Conservation (phyloP, 2,113 vertebrate species). For the Nycticryphes semicollaris region DNA sequence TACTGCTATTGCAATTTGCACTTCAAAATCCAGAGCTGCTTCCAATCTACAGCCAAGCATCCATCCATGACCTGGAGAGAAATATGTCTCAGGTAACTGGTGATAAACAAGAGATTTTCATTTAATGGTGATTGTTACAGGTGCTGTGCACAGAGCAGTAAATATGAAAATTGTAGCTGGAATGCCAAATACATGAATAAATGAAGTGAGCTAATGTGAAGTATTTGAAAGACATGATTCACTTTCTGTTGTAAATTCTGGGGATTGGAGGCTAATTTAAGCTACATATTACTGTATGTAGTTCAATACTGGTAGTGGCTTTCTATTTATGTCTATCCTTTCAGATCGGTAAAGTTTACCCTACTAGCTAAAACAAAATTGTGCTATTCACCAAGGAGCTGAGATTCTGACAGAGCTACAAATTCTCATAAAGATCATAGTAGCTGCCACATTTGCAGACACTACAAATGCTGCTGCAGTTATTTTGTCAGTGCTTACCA, state of each 20-base stretch:
- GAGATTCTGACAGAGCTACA: conserved; percentile 2
- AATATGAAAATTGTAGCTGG: neutral
- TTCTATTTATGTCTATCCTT: neutral
- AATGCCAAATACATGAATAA: neutral
- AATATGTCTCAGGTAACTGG: neutral
- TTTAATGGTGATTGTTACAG: neutral
- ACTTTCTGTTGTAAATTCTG: neutral
- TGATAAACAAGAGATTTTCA: neutral
- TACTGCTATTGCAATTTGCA: neutral
- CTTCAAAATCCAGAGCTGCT: neutral
- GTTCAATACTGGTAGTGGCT: neutral
- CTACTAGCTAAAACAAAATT: neutral
- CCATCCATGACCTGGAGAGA: neutral
- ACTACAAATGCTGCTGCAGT: neutral
- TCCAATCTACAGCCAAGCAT: neutral
- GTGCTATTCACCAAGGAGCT: neutral
- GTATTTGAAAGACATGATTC: neutral
- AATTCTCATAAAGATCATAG: neutral
- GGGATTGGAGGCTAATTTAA: neutral
- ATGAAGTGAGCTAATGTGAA: neutral
- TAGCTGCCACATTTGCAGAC: conserved; percentile 1
- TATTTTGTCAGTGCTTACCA: neutral
- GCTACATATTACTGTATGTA: neutral
- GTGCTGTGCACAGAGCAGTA: neutral
- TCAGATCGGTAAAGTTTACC: conserved; percentile 6